These are phyloP conservation scores for Cavia porcellus DNA, from an alignment of 2,113 vertebrate genomes.

Conservation along the genomic window DNA sequence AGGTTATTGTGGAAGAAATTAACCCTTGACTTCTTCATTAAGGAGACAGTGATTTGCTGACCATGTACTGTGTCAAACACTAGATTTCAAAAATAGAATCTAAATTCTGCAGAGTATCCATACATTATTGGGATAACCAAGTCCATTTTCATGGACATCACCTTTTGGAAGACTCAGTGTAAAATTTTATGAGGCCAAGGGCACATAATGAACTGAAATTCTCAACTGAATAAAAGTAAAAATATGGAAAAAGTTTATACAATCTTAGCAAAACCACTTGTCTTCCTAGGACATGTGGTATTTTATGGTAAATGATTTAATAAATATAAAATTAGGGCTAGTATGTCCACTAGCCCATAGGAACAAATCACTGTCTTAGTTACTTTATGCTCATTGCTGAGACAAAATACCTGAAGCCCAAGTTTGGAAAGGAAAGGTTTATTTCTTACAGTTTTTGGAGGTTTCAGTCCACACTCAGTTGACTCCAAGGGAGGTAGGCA, in stretches of 20 bases:
- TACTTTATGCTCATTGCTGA: too few species aligned
- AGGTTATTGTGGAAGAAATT: slow-evolving; percentile 77
- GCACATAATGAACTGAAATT: slow-evolving; percentile 26
- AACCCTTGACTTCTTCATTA: slow-evolving; percentile 14
- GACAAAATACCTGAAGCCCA: too few species aligned
- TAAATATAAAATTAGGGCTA: background rate
- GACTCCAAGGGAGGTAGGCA: too few species aligned
- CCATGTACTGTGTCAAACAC: background rate
- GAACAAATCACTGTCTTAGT: background rate
- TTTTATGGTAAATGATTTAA: background rate
- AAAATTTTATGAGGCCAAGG: background rate
- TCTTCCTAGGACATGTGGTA: background rate
- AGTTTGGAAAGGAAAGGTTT: too few species aligned
- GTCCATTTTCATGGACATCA: background rate
- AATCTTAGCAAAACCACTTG: slow-evolving; percentile 12
- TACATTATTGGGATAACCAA: background rate
- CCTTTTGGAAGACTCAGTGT: background rate
- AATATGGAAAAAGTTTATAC: background rate
- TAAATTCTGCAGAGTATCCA: background rate
- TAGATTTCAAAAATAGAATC: slow-evolving; percentile 57
- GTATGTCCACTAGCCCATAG: background rate
- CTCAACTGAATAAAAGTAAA: slow-evolving; percentile 37
- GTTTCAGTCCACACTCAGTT: too few species aligned
- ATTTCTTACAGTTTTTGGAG: too few species aligned
- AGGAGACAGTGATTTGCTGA: background rate